Conservation (phyloP, 92 coral and sea anemone genomes). For the Epizoanthus ramosus region DNA sequence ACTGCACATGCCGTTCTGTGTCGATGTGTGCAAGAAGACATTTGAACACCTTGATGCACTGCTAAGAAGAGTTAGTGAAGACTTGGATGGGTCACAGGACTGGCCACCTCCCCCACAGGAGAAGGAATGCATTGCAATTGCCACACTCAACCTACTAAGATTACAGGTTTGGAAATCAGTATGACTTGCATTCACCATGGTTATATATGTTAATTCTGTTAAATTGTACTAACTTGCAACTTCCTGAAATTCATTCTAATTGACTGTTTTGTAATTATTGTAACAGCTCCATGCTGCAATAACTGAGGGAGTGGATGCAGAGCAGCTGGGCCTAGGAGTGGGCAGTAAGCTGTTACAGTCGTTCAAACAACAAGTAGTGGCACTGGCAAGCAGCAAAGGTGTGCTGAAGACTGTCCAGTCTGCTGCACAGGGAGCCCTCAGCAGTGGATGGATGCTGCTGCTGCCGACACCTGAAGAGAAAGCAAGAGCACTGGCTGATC, state of each 20-base stretch:
- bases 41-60: conserved; percentile 93
- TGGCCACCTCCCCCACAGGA: conserved; percentile 99
- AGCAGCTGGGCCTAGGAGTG: conserved; percentile 89
- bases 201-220: too few relatives aligned
- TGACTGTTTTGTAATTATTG: not conserved
- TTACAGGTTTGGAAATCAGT: conserved; percentile 66
- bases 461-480: conserved; percentile 98
- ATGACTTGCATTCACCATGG: too few relatives aligned
- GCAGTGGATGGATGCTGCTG: conserved; percentile 92
- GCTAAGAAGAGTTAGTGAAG: conserved; percentile 94
- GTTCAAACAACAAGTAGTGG: conserved; percentile 93
- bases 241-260: not conserved
- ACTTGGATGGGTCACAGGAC: conserved; percentile 94
- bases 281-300: conserved; percentile 95
- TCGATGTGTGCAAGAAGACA: conserved; percentile 93
- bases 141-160: conserved; percentile 85
- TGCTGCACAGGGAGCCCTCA: conserved; percentile 96
- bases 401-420: conserved; percentile 93
- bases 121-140: conserved; percentile 97
- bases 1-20: conserved; percentile 80
- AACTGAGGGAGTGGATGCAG: conserved; percentile 83
- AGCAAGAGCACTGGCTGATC: conserved; percentile 91
- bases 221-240: too few relatives aligned
- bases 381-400: conserved; percentile 93
- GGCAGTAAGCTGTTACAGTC: conserved; percentile 98